Base-by-base conservation (phyloP, 2,797 vertebrate species). In the Masticophis lateralis region DNA sequence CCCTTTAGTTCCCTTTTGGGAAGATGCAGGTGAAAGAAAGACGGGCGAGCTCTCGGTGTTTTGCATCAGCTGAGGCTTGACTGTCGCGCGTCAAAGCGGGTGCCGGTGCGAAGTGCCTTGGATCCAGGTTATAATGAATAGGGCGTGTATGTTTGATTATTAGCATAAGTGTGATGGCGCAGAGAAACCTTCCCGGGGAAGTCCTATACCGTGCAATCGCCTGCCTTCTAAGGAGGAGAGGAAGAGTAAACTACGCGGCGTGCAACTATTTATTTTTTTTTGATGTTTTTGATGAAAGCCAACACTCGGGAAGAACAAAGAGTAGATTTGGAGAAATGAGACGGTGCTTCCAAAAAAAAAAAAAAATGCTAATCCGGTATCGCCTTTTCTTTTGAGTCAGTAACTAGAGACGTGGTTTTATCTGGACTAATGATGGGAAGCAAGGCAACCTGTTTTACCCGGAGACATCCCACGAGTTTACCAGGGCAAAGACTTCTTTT, bases 141-240 rank as follows among this genome's bases (percentile, higher is more conserved):
- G 94, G 92, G 92, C 47, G 66, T 93, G 92, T 94, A 61, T 92
- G 88, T 94, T 94, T 86, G 89, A 93, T 57, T 92, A 95, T 95
- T 92, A 95, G 92, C 95, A 93, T 92, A 95, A 6, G 86, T 95
- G 92, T 92, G 92, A 92, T 94, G 94, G 74, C 95, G 94, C 90
- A 61, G 60, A 94, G 88, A 88, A 93, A 91, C 59, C 74, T 4
- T 32, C 11, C 11, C 87, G 8, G 37, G 74, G 25, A 89, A 89
- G 53, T n/a, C 87, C 53, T 22, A 37, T 37, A 37, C 74, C 9
- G 20, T 83, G 74, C 74, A 22, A 43, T 11, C 74, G 37, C 37
- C 74, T 79, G 37, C 10, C 37, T 47, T 83, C 37, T 83, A 56
- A 10, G 47, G 66, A 12, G 16, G 28, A 11, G 28, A 18, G 5